These are phyloP conservation scores for Morpho helenor DNA, from an alignment of 2,888 invertebrate species.

Conservation along the genomic window DNA sequence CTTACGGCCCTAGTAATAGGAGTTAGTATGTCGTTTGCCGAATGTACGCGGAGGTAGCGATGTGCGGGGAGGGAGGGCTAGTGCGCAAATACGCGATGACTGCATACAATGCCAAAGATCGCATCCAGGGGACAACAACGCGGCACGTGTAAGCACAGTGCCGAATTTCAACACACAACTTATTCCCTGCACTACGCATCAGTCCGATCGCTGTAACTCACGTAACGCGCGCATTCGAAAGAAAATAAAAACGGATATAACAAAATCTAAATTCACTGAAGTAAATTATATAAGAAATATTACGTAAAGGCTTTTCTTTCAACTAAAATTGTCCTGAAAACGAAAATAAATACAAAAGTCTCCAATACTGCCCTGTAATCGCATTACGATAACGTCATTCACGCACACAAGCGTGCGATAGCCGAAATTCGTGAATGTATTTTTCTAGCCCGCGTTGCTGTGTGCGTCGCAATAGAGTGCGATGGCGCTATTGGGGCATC, in stretches of 20 bases:
- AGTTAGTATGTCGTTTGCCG: not conserved
- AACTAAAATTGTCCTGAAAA: not conserved
- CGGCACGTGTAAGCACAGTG: conserved; percentile 75
- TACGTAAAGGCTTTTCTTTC: not conserved
- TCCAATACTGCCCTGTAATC: conserved; percentile 68
- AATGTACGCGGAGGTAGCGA: conserved; percentile 21
- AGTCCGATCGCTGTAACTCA: not conserved
- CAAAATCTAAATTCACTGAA: not conserved
- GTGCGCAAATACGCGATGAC: conserved; percentile 61
- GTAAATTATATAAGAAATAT: not conserved
- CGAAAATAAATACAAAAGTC: conserved; percentile 29
- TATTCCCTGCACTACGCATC: conserved; percentile 31
- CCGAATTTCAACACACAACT: conserved; percentile 42
- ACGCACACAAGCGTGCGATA: conserved; percentile 61
- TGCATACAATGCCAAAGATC: conserved; percentile 77
- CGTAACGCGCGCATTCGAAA: not conserved
- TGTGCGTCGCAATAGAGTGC: conserved; percentile 58
- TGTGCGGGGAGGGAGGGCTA: conserved; percentile 35
- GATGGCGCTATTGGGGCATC: conserved; percentile 36
- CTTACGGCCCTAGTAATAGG: not conserved
- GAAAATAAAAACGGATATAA: not conserved
- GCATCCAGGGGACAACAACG: conserved; percentile 66
- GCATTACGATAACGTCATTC: conserved; percentile 77
- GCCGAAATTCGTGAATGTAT: conserved; percentile 75
- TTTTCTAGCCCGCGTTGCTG: conserved; percentile 59